These are phyloP conservation scores for Agonopterix arenella DNA, from an alignment of 2,888 invertebrate genomes.

Conservation along the genomic window DNA sequence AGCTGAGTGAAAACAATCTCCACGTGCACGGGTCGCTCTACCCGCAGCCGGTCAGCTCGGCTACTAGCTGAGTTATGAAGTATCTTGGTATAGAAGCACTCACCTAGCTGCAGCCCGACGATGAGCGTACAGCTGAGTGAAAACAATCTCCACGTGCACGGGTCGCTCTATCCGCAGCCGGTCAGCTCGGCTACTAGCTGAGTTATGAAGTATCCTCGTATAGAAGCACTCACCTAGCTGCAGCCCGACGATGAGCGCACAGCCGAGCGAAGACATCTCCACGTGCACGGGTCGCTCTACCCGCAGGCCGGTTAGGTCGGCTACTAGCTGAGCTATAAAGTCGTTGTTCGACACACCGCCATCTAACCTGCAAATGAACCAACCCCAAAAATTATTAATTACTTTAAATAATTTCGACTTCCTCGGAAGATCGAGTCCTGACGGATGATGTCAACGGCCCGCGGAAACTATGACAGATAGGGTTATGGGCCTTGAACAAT, in stretches of 20 bases:
- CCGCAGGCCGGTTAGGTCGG: constrained; percentile 85
- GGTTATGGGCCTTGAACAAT: too few species aligned
- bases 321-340: constrained; percentile 91
- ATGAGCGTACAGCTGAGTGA: constrained; percentile 91
- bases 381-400: too few species aligned
- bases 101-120: constrained; percentile 88
- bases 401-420: too few species aligned
- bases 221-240: constrained; percentile 77
- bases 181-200: constrained; percentile 92
- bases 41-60: constrained; percentile 86
- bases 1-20: constrained; percentile 93
- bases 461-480: too few species aligned
- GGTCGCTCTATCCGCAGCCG: constrained; percentile 85
- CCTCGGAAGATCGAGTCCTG: too few species aligned
- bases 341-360: constrained; percentile 98
- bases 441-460: too few species aligned
- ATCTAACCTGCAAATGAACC: constrained; percentile 83
- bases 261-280: constrained; percentile 92
- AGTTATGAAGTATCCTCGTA: constrained; percentile 83
- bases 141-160: constrained; percentile 85
- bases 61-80: constrained; percentile 91
- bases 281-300: constrained; percentile 85
- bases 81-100: constrained; percentile 35
- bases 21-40: constrained; percentile 83
- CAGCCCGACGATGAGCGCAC: constrained; percentile 90